Percentiles rank a stretch among this genome's conserved stretches.
Conservation (phyloP, 2,888 invertebrate genomes). For the Corbicula japonica region DNA sequence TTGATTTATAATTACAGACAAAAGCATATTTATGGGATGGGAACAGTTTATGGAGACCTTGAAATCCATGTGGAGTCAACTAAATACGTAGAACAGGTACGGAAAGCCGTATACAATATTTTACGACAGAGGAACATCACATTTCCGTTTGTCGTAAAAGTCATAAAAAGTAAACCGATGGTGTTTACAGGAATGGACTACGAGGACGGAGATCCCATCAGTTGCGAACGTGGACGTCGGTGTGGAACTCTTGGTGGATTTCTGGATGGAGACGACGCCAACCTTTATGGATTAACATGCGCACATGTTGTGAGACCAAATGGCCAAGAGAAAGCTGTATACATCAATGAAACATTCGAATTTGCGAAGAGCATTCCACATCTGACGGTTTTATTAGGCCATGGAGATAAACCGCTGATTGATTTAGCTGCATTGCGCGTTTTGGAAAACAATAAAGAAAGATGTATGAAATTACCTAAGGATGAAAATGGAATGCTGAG, state of each 20-base stretch:
- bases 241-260: constrained; percentile 14
- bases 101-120: neutral
- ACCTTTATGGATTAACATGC: constrained; percentile 15
- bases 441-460: neutral
- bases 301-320: constrained; percentile 7
- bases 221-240: neutral
- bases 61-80: constrained; percentile 2
- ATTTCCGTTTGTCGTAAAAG: neutral
- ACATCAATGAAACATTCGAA: neutral
- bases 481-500: neutral
- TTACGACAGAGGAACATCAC: neutral
- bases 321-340: neutral
- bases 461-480: neutral
- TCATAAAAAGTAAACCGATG: neutral
- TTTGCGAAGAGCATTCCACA: constrained; percentile 4
- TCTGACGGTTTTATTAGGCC: neutral
- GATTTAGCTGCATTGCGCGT: constrained; percentile 13
- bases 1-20: neutral
- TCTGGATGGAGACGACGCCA: neutral
- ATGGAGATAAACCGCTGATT: neutral
- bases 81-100: neutral
- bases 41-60: constrained; percentile 1
- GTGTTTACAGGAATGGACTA: neutral
- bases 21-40: neutral
- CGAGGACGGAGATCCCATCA: constrained; percentile 2